Conservation (phyloP, 2,113 vertebrate genomes). For the Scortum barcoo region DNA sequence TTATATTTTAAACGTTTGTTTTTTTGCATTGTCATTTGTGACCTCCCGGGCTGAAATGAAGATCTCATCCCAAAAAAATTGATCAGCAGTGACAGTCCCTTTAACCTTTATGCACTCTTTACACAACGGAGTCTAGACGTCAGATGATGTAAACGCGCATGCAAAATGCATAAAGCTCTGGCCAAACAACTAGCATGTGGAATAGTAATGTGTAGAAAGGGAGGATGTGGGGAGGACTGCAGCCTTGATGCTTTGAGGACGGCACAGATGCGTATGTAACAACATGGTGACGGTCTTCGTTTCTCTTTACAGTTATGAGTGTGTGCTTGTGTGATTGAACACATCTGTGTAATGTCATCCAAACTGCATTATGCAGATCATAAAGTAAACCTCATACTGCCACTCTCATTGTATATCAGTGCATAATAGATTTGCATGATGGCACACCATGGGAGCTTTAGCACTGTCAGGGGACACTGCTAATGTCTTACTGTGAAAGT, state of each 20-base stretch:
- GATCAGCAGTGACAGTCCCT: not conserved
- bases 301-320: not conserved
- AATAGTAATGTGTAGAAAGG: not conserved
- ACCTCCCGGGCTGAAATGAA: not conserved
- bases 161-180: not conserved
- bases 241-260: not conserved
- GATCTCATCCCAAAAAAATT: not conserved
- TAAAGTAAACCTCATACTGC: not conserved
- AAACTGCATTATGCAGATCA: not conserved
- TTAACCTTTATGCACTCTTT: not conserved
- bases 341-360: not conserved
- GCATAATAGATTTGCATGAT: not conserved
- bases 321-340: not conserved
- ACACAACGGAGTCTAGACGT: not conserved
- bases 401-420: not conserved
- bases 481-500: constrained; percentile 2
- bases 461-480: not conserved
- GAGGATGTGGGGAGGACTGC: not conserved
- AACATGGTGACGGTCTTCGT: too few relatives aligned
- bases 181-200: not conserved
- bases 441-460: not conserved
- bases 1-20: not conserved
- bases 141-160: not conserved
- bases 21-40: not conserved
- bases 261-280: not conserved